These are phyloP conservation scores for Lipophrys pholis DNA, from an alignment of 2,113 vertebrate species.

Conservation along the genomic window DNA sequence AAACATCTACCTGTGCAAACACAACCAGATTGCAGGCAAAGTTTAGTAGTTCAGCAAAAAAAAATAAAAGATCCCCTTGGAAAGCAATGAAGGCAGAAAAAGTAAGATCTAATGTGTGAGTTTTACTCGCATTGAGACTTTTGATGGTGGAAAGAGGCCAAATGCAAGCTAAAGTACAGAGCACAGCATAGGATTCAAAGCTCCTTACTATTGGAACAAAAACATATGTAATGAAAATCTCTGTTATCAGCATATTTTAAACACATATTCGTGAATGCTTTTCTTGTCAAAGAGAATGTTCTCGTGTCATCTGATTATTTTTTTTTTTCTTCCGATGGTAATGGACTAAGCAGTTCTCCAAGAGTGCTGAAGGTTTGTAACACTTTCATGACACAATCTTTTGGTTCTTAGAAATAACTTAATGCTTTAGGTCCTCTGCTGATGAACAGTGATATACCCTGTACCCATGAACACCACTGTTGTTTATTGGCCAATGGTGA, in stretches of 20 bases:
- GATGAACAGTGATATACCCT: conserved; percentile 27
- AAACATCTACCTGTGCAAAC: conserved; percentile 26
- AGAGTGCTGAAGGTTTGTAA: conserved; percentile 9
- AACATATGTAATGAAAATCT: conserved; percentile 40
- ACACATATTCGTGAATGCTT: conserved; percentile 2
- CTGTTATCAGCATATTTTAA: conserved; percentile 1
- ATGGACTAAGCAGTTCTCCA: background rate
- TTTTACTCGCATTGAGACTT: conserved; percentile 2
- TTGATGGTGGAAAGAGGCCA: conserved; percentile 18
- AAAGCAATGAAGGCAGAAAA: conserved; percentile 23
- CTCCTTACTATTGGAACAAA: conserved; percentile 11
- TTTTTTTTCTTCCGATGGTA: background rate
- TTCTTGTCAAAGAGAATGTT: conserved; percentile 2
- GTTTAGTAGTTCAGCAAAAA: background rate
- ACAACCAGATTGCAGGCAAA: conserved; percentile 1
- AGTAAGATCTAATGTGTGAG: no score
- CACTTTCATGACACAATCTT: conserved; percentile 27
- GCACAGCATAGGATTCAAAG: background rate
- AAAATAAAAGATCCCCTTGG: conserved; percentile 15
- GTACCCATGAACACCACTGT: conserved; percentile 5
- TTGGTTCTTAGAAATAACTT: conserved; percentile 33
- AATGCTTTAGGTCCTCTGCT: conserved; percentile 38
- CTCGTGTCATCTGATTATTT: background rate
- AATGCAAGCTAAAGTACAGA: conserved; percentile 35
- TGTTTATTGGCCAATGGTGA: conserved; percentile 1